These are phyloP conservation scores for Aproaerema taeniolella DNA, from an alignment of 2,888 invertebrate genomes.

Conservation along the genomic window DNA sequence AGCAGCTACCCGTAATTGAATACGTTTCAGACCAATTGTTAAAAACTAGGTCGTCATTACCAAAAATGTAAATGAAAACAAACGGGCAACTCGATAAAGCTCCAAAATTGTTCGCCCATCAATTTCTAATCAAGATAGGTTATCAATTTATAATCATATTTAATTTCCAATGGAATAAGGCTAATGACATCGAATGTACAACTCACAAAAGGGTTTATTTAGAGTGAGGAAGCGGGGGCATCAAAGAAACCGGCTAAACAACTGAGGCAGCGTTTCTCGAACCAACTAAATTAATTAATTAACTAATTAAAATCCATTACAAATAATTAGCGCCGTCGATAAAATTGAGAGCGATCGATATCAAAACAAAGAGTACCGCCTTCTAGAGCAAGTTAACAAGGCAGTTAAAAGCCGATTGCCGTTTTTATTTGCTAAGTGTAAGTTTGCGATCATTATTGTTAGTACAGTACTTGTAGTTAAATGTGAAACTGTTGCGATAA, in stretches of 20 bases:
- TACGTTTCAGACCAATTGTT: not conserved
- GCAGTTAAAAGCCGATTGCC: no score
- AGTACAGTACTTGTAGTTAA: no score
- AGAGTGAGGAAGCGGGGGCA: slow-evolving; percentile 35
- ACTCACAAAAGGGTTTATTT: slow-evolving; percentile 39
- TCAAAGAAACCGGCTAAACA: slow-evolving; percentile 53
- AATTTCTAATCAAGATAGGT: slow-evolving; percentile 14
- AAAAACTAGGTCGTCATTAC: not conserved
- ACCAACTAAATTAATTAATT: slow-evolving; percentile 64
- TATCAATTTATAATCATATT: slow-evolving; percentile 16
- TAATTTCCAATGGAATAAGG: slow-evolving; percentile 15
- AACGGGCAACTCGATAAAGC: not conserved
- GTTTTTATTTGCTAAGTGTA: no score
- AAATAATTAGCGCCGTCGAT: slow-evolving; percentile 50
- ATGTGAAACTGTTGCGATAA: no score
- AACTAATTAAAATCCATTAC: slow-evolving; percentile 67
- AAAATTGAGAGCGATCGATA: slow-evolving; percentile 47
- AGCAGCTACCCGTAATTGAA: no score
- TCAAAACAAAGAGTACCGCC: slow-evolving; percentile 34
- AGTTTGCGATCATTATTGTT: no score
- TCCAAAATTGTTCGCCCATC: slow-evolving; percentile 11
- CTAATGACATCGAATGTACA: slow-evolving; percentile 27
- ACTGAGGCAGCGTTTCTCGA: slow-evolving; percentile 17
- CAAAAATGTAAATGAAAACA: slow-evolving; percentile 1
- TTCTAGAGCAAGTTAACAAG: no score